Base-by-base conservation (phyloP, 2,797 vertebrate genomes). In the Pangasius djambal region DNA sequence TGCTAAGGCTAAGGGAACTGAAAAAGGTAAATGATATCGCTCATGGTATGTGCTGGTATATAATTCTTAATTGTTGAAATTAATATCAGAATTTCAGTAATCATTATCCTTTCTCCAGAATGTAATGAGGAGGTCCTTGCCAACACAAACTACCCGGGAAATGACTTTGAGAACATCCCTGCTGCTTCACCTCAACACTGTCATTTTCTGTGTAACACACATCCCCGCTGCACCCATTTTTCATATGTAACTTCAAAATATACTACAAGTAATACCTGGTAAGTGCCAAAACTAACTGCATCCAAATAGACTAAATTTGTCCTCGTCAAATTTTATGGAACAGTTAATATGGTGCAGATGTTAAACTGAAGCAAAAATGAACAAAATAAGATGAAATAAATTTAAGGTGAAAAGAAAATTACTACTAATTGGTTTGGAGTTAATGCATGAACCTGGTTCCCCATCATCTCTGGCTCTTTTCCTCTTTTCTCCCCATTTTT, bases 221-320 rank as follows among this genome's bases (percentile, higher is more conserved):
- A 96, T 75, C 94, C 94, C 6, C 20, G 0, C 7, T 96, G 95
- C 83, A 92, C 89, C 69, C 94, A 88, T 92, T 95, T 95, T 90
- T 86, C 94, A 12, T 93, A 83, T 72, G 0, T 0, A 87, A 59
- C 55, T 6, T 28, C 74, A 50, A 63, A 72, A 22, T 75, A 18
- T 63, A 91, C 92, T 92, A 94, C 75, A 0, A 22, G 1, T 28
- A 83, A 55, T 59, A 48, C 50, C 50, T 37, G 37, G 90, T 91
- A 61, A 44, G 86, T 20, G 28, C 12, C 34, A 72, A 40, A 22
- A 18, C 55, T 18, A 18, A 0, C 55, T 57, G 16, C 16, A 57
- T 57, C 55, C 55, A 57, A 57, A 57, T 16, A 57, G 55, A 4
- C 55, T 57, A 16, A 16, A 57, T 18, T 57, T 5, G 55, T 57